A percentile compares a stretch with the other conserved stretches of the same genome.
Conservation (phyloP, 2,113 vertebrate genomes). For the Hirundichthys speculiger region DNA sequence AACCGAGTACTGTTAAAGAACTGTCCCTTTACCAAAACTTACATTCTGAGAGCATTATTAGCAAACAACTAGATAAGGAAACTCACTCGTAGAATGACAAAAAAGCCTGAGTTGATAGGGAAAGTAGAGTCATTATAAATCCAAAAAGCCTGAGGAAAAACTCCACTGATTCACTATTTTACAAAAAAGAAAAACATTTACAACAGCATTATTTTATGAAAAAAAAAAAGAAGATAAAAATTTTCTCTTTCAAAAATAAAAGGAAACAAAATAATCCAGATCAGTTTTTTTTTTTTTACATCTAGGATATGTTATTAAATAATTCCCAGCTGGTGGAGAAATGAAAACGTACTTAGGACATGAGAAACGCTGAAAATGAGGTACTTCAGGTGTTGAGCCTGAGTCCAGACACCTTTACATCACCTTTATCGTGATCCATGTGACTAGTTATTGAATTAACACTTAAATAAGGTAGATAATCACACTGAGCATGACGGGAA, state of each 20-base stretch:
- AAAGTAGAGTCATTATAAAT: constrained; percentile 84
- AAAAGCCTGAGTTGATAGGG: constrained; percentile 93
- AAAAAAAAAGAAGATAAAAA: constrained; percentile 57
- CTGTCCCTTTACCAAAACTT: constrained; percentile 83
- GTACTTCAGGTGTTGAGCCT: constrained; percentile 97
- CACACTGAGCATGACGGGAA: constrained; percentile 74
- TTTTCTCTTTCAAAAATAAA: constrained; percentile 38
- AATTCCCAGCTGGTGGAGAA: constrained; percentile 91
- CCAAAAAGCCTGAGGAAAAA: constrained; percentile 91
- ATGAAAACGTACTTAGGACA: constrained; percentile 85
- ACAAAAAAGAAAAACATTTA: constrained; percentile 90
- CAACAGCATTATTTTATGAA: constrained; percentile 84
- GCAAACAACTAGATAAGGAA: constrained; percentile 75
- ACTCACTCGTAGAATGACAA: constrained; percentile 83
- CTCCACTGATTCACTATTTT: constrained; percentile 93
- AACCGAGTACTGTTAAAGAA: constrained; percentile 78
- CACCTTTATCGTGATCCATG: constrained; percentile 82
- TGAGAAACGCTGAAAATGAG: constrained; percentile 95
- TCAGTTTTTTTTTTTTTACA: constrained; percentile 90
- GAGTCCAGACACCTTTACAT: constrained; percentile 85
- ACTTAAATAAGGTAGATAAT: constrained; percentile 85
- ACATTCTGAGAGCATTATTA: constrained; percentile 89
- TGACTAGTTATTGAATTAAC: constrained; percentile 77
- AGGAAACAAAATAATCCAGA: constrained; percentile 66
- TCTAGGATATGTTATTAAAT: constrained; percentile 94